A percentile compares a stretch with the other conserved stretches of the same genome.
Conservation (phyloP, 2,888 invertebrate species). For the Xestia sexstrigata region DNA sequence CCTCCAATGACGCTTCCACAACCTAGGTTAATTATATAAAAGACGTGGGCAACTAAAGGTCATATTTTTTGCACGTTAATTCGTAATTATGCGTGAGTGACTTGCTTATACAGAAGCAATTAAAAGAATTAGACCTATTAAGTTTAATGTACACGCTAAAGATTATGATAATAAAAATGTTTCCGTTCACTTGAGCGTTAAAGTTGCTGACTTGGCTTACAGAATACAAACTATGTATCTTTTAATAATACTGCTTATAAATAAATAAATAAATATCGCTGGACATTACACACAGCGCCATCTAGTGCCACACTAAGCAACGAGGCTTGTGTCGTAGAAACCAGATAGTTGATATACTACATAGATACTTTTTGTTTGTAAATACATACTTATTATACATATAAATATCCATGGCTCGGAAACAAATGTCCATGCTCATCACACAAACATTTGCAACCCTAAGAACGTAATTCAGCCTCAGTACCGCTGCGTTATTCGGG, state of each 20-base stretch:
- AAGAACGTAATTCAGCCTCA: no score
- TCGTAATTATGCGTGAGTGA: constrained; percentile 80
- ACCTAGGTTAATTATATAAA: constrained; percentile 76
- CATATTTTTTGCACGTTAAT: constrained; percentile 78
- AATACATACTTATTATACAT: no score
- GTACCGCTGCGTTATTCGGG: no score
- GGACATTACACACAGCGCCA: no score
- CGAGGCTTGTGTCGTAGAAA: no score
- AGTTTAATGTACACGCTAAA: constrained; percentile 74
- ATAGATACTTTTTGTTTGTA: no score
- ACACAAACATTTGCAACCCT: no score
- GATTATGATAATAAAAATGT: constrained; percentile 77
- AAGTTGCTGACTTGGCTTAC: constrained; percentile 62
- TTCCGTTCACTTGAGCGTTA: constrained; percentile 70
- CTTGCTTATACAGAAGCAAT: constrained; percentile 76
- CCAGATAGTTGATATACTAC: no score
- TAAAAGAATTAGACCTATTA: constrained; percentile 83
- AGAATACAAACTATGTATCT: constrained; percentile 50
- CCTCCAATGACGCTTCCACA: constrained; percentile 62
- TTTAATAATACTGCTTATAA: constrained; percentile 49
- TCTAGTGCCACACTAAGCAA: no score
- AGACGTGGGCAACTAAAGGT: constrained; percentile 79
- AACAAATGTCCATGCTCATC: no score
- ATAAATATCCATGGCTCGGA: no score
- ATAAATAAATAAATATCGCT: no score